Evolutionary conservation across 2,888 invertebrate genomes (phyloP), one percentile per base, ranked within the genome.

Genomic region (Onchidella celtica): DNA sequence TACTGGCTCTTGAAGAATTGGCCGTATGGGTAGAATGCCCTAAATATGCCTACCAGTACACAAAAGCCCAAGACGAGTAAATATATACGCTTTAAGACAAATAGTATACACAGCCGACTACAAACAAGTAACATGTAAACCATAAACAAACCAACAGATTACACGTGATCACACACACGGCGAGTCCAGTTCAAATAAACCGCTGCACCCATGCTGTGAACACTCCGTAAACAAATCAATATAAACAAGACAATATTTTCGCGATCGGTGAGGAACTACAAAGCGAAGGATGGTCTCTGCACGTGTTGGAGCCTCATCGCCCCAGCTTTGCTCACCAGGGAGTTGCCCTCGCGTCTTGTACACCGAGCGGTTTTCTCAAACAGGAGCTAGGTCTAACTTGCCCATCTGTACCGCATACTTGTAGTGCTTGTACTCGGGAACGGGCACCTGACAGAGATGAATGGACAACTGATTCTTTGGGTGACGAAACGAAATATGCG

Each of bases 191-290:
- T 63, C 24, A 74, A 74, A 74, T 63, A 74, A 74, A 74, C 74
- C 36, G 9, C 24, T 69, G 27, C 29, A 34, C 34, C 77, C 57
- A 68, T 57, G 36, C 55, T 57, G 69, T 0, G 36, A 76, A n/a
- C 63, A 6, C 65, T 66, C 9, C 32, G 34, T 66, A 63, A 77
- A 77, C 77, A 77, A 21, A 38, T 55, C 66, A 68, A 68, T 77
- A 68, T 77, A 77, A 77, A 77, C 77, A 77, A 0, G 38, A 68
- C 77, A 77, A 77, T 77, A 77, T 77, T 77, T 34, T 77, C 57
- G 24, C 17, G 36, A 59, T 72, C 57, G 72, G 55, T n/a, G n/a
- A 9, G 66, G 6, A 55, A 76, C 76, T 65, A 76, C 76, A 76
- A 76, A 55, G 65, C n/a, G 24, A 72, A 2, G 32, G n/a, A 32